Percentiles rank a stretch among this genome's conserved stretches.
Evolutionary conservation across 2,888 invertebrate species (phyloP).

Genomic region (Drepanosiphum platanoidis): DNA sequence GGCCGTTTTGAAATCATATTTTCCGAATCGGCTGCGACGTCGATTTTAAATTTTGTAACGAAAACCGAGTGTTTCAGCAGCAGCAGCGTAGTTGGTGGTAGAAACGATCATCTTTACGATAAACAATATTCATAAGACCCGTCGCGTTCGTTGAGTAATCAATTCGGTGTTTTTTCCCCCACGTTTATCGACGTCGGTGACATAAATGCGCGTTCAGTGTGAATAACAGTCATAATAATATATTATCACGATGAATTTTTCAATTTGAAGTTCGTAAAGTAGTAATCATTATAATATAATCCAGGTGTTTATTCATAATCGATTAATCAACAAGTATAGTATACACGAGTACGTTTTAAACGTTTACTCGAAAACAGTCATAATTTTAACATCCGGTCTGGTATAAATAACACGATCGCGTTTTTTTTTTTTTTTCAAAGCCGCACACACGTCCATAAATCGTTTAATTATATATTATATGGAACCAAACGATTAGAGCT

Average conservation of each 20-base stretch:
- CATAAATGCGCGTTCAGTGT: too few relatives aligned
- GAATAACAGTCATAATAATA: background rate
- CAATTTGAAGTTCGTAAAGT: background rate
- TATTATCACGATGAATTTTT: too few relatives aligned
- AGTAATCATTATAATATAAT: background rate
- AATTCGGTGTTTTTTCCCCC: too few relatives aligned
- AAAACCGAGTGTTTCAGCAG: too few relatives aligned
- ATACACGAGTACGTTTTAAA: background rate
- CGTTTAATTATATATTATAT: background rate
- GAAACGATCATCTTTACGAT: background rate
- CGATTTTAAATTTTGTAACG: too few relatives aligned
- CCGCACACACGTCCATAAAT: rapidly evolving
- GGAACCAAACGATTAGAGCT: background rate
- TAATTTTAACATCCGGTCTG: background rate
- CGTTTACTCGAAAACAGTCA: background rate
- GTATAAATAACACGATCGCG: background rate
- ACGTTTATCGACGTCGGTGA: background rate
- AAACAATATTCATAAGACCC: background rate
- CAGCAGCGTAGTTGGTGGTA: too few relatives aligned
- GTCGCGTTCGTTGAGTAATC: too few relatives aligned
- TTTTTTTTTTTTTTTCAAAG: background rate
- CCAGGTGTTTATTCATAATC: background rate
- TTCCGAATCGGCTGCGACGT: too few relatives aligned
- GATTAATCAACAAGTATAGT: too few relatives aligned
- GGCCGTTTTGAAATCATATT: too few relatives aligned